Percentiles rank a stretch among this genome's conserved stretches.
These are phyloP conservation scores for Callipepla squamata DNA, from an alignment of 2,113 vertebrate genomes.

Conservation along the genomic window DNA sequence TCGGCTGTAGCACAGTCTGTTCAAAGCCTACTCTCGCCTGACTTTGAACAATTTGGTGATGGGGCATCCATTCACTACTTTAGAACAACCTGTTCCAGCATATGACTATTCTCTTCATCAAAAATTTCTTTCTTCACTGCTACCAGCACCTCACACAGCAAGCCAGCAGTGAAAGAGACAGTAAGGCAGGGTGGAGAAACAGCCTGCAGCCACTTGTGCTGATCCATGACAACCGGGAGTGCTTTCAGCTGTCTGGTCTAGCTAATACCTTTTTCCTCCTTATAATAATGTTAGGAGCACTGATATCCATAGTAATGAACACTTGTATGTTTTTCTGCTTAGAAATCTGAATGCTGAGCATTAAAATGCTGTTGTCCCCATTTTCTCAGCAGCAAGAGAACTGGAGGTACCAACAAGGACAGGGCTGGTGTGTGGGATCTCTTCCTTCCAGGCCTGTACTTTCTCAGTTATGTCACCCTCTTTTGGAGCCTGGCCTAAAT, in stretches of 20 bases:
- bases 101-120: no score
- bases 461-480: neutral
- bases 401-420: neutral
- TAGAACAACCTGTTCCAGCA: neutral
- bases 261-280: neutral
- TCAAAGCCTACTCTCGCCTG: neutral
- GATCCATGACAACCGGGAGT: neutral
- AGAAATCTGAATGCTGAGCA: neutral
- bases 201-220: neutral
- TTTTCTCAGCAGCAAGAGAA: neutral
- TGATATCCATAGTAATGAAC: neutral
- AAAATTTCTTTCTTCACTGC: neutral
- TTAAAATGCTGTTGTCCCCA: neutral
- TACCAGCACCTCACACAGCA: neutral
- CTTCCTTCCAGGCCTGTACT: neutral
- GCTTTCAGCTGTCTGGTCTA: neutral
- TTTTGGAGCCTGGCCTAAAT: neutral
- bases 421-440: neutral
- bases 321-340: neutral
- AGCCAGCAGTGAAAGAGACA: neutral
- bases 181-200: neutral
- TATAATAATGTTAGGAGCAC: neutral
- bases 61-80: neutral
- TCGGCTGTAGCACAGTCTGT: accelerated
- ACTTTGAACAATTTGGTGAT: neutral